These are phyloP conservation scores for Drosophila persimilis DNA, from an alignment of 1,140 invertebrate genomes.

Conservation along the genomic window DNA sequence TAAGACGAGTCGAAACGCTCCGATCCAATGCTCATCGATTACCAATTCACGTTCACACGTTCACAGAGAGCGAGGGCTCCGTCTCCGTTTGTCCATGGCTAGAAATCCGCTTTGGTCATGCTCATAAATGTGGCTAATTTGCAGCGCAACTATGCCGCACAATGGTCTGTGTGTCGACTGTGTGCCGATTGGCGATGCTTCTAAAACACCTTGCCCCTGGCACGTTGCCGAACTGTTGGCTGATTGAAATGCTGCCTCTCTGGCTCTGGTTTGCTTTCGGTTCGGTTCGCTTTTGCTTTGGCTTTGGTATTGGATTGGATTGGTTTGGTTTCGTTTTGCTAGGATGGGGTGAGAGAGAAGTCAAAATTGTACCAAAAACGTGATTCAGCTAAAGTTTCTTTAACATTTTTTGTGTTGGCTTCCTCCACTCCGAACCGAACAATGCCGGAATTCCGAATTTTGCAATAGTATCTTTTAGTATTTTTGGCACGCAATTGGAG, in stretches of 20 bases:
- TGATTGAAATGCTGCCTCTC: conserved; percentile 67
- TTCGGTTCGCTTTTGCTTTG: conserved; percentile 23
- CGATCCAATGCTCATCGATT: conserved; percentile 68
- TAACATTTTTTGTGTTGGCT: conserved; percentile 28
- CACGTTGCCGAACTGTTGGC: conserved; percentile 58
- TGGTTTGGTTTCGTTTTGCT: conserved; percentile 22
- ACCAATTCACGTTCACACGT: conserved; percentile 77
- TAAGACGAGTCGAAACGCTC: conserved; percentile 28
- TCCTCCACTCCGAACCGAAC: neutral
- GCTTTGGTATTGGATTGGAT: too few relatives aligned
- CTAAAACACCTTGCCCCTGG: conserved; percentile 59
- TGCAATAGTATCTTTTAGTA: conserved; percentile 54
- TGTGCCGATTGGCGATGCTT: conserved; percentile 37
- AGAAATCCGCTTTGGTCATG: conserved; percentile 64
- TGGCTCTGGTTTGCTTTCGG: conserved; percentile 27
- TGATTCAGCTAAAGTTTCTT: conserved; percentile 69
- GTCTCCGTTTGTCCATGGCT: conserved; percentile 14
- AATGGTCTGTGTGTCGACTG: neutral
- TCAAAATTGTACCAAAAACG: conserved; percentile 72
- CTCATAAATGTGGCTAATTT: conserved; percentile 78
- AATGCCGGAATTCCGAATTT: conserved; percentile 49
- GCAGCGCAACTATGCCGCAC: conserved; percentile 32
- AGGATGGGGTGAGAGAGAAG: conserved; percentile 27
- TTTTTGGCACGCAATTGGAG: conserved; percentile 61
- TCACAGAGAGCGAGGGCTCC: conserved; percentile 25